phyloP scores from a whole-genome alignment of 1,140 invertebrate genomes.

The Psix sp. region DNA sequence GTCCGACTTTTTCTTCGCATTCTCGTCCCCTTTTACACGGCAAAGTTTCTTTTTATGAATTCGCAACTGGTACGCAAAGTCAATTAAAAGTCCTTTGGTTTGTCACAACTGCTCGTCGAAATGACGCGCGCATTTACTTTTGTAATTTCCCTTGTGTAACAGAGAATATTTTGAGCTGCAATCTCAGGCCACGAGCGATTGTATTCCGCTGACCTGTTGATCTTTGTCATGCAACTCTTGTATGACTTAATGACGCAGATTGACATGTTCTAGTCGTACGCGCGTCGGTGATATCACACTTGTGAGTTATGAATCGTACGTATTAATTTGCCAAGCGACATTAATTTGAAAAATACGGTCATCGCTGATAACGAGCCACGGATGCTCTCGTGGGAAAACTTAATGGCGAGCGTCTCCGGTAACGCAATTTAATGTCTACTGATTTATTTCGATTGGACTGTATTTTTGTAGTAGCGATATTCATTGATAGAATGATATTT shows the following conservation, averaged over 20 bases:
- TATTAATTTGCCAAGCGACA: slow-evolving; percentile 14
- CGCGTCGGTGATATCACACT: background rate
- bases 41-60: slow-evolving; percentile 26
- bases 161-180: no score
- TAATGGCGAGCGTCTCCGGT: no score
- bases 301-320: slow-evolving; percentile 21
- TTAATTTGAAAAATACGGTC: slow-evolving; percentile 27
- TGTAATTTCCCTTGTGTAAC: no score
- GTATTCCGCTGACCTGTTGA: slow-evolving; percentile 49
- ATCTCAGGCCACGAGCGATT: no score
- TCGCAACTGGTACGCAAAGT: slow-evolving; percentile 37
- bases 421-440: no score
- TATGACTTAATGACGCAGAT: slow-evolving; percentile 2
- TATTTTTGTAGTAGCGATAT: no score
- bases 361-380: slow-evolving; percentile 7
- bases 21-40: slow-evolving; percentile 9
- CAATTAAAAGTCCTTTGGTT: slow-evolving; percentile 47
- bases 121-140: slow-evolving; percentile 9
- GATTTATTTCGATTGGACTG: no score
- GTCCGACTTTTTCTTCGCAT: background rate
- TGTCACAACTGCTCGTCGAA: slow-evolving; percentile 2
- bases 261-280: background rate
- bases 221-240: slow-evolving; percentile 26
- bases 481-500: no score
- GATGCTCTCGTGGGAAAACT: background rate